Evolutionary conservation across 2,888 invertebrate species (phyloP), one percentile per base, ranked within the genome.

Genomic region (Priocnemis perturbator): DNA sequence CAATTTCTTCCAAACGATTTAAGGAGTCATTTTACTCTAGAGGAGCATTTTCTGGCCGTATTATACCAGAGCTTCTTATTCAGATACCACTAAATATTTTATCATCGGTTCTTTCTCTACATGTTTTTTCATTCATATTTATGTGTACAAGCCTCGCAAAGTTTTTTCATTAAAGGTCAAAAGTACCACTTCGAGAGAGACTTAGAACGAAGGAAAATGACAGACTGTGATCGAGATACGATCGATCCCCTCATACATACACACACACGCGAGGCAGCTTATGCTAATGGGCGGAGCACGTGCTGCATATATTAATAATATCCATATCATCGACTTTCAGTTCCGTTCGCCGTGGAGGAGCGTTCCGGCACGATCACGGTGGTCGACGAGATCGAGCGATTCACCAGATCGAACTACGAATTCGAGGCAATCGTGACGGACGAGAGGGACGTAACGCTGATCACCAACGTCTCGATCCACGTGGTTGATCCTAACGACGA

Each of bases 291-390:
- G 65, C 26, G 37, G 62, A n/a, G n/a, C 77, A 74, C 56, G 48
- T 73, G 67, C 56, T 77, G 74, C 77, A 75, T 78, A 72, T 68
- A 66, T 11, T 11, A 37, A 37, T 9, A 11, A 11, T 48, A 48
- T 47, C 9, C 23, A 17, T 4, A 3, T 17, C 52, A 64, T 65
- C 64, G 21, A 52, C 64, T 81, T 81, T 69, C 89, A 95, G 96
- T 96, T n/a, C 97, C 97, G 3, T 97, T 97, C 89, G 96, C 95
- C 3, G 95, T 97, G 23, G 97, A 97, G 90, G 96, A 97, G 86
- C 91, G 93, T 70, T 95, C 96, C 0, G 97, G 97, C 3, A 95
- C 95, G 0, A 96, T 97, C 57, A 96, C 96, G 0, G 95, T 97
- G 0, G 94, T 96, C 66, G 93, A 95, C 44, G 93, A 94, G 69